Evolutionary conservation across 64 coral and sea anemone species (phyloP), one percentile per base, ranked within the genome.

Genomic region (Porites lutea): DNA sequence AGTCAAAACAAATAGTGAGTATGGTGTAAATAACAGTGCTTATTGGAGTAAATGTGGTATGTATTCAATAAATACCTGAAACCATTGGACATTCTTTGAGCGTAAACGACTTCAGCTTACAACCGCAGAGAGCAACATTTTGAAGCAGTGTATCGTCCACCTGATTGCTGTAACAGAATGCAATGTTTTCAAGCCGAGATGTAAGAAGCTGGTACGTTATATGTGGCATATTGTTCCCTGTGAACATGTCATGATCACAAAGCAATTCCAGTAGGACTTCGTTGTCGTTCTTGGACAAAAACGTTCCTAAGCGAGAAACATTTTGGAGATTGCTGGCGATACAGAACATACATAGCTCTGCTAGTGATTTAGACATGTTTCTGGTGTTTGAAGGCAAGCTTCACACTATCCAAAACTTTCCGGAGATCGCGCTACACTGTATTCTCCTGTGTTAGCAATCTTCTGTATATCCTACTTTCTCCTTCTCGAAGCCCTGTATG

Each of bases 241-340:
- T 87, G 21, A 96, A 88, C 48, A 93, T 89, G 65, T 97, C 95
- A 86, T 97, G 95, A 71, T 97, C 92, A 59, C 95, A 97, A 2
- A 97, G 83, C 81, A 92, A 74, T 87, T 93, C 88, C 19, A 97
- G 43, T 2, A 97, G 59, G 54, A 93, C 23, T 81, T 97, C 95
- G 47, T 97, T 93, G 47, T 97, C 92, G 59, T 77, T 75, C 21
- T 92, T 77, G 2, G 87, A 88, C 14, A 97, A 68, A 13, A 82
- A 87, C 4, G 68, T 87, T n/a, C 92, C 95, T 19, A 83, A 92
- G 37, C 66, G 75, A 43, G 72, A 77, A 52, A 97, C 90, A 43
- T 90, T 86, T 21, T 87, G 74, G 14, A 97, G 82, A 73, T 97
- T 97, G 68, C 86, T 91, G 20, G 95, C 91, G 13, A 97, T 77